Evolutionary conservation across 37 sponge, comb jelly and placozoan genomes (phyloP), one percentile per base, ranked within the genome.

Genomic region (Theonella swinhoei): DNA sequence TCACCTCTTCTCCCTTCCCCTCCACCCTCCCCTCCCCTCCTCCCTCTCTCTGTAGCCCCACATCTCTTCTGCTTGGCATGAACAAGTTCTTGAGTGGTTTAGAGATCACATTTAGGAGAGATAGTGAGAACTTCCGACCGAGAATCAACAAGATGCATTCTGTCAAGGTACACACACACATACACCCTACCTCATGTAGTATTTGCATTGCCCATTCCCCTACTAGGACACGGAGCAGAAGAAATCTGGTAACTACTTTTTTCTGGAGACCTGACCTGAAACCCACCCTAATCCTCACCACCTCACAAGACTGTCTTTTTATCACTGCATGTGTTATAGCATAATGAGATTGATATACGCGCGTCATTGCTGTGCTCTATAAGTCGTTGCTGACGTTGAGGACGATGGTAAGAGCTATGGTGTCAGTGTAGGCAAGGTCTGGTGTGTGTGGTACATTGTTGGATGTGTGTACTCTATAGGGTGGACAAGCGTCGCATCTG

Each of bases 111-210:
- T 99, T 99, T 75, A 58, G 99, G 75, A 69, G 99, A 69, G 99
- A 99, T 80, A 97, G 95, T 31, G 76, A 83, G 29, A 99, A 99
- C 85, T 93, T 80, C 81, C 65, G 99, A 59, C 99, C 99, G 14
- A 70, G 99, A 69, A 94, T 99, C 33, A 99, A 99, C 94, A 99
- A 99, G 72, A 76, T 73, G 71, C 64, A 94, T 47, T 99, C 99
- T 74, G 95, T 99, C 68, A 99, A 99, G 93, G 98, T 97, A 58
- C 28, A 41, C 32, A 3, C 0, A 30, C 26, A 76, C 43, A n/a
- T n/a, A n/a, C n/a, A 23, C 7, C 9, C 7, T 47, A 47, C 54
- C 7, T 17, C 54, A 47, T 17, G 11, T 14, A 47, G 11, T 14
- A 47, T 7, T 67, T 5, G 7, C 42, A 73, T 7, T 73, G 20